Evolutionary conservation across 2,888 invertebrate genomes (phyloP), one percentile per base, ranked within the genome.

Genomic region (Branchellion lobata): DNA sequence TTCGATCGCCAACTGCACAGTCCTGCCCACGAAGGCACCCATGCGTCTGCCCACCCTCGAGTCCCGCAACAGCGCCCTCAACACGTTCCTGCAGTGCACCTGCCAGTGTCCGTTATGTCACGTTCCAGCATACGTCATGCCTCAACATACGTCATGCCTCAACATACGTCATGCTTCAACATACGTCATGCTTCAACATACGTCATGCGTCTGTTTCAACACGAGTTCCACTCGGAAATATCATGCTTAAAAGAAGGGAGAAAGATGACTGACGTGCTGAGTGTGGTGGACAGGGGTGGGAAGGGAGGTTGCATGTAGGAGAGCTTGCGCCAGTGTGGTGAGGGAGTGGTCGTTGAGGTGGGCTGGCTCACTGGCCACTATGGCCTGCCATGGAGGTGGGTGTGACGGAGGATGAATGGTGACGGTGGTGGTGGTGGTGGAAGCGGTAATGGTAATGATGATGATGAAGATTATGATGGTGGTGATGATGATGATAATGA

Each of bases 41-140:
- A 93, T 91, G 80, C 90, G 88, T 81, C 93, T 93, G 21, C 92
- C 92, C 61, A 97, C 89, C 82, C 91, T 90, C 1, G 93, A 90
- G 87, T 93, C 92, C 51, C 93, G 90, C 86, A 91, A 93, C 61
- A 97, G 87, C 0, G 93, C 92, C 82, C 95, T 90, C 83, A 96
- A 88, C 78, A 95, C 92, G 87, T 97, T 96, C 84, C 94, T 87
- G n/a, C 93, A 91, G 88, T 96, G 96, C 47, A 92, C 87, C 87
- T 87, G 80, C n/a, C 53, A 72, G 8, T 29, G n/a, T 33, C 5
- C 34, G 29, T 29, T 24, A 57, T 24, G 5, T 33, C n/a, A 34
- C 21, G 11, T 14, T 29, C 8, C n/a, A 24, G 8, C 11, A 14
- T 75, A 75, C 33, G 14, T 75, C 24, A 77, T 0, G n/a, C n/a